phyloP scores from a whole-genome alignment of 2,113 vertebrate species.

The Erinaceus europaeus region DNA sequence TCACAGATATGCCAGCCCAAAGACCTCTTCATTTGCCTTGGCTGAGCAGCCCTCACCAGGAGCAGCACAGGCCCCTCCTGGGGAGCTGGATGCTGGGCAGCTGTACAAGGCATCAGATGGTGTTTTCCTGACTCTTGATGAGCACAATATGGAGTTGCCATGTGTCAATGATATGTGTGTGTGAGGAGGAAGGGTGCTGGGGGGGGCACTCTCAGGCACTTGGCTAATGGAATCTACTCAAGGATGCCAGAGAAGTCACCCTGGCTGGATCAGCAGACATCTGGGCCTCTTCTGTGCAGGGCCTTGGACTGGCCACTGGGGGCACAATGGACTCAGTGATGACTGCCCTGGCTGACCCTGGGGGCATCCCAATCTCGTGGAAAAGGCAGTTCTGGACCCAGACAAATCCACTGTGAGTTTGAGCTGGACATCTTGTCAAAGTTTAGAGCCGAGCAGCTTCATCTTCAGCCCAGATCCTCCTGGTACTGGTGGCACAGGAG shows the following conservation, averaged over 20 bases:
- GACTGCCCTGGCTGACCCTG: background rate
- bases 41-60: background rate
- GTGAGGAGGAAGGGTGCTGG: background rate
- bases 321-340: background rate
- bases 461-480: background rate
- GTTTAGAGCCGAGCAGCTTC: background rate
- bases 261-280: background rate
- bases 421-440: background rate
- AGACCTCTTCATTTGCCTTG: conserved; percentile 45
- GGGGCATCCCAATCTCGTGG: background rate
- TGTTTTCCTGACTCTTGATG: conserved; percentile 69
- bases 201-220: background rate
- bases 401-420: background rate
- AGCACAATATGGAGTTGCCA: conserved; percentile 57
- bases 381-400: background rate
- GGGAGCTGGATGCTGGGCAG: conserved; percentile 44
- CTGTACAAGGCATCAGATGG: conserved; percentile 66
- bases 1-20: conserved; percentile 42
- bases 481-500: conserved; percentile 22
- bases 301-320: background rate
- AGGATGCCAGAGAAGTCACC: background rate
- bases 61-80: background rate
- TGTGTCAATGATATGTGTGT: background rate
- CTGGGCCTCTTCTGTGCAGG: background rate
- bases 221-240: background rate